phyloP scores from a whole-genome alignment of 1,140 invertebrate genomes.

The Brachionus calyciflorus region DNA sequence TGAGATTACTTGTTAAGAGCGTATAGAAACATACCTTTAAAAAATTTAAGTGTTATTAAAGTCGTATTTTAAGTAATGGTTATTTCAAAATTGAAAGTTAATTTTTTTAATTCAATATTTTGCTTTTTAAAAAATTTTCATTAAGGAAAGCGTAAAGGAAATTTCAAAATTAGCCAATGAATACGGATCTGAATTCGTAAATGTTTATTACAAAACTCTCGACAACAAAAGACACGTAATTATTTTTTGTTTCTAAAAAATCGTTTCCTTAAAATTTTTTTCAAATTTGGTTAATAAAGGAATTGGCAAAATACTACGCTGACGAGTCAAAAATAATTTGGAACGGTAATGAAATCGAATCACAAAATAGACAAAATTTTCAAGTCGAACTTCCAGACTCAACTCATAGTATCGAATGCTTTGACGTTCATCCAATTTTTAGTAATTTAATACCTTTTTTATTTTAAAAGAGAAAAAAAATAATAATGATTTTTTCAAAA shows the following conservation, averaged over 20 bases:
- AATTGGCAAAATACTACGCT: conserved; percentile 33
- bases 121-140: not conserved
- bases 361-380: conserved; percentile 36
- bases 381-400: conserved; percentile 24
- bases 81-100: no score
- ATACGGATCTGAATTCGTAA: conserved; percentile 43
- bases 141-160: conserved; percentile 36
- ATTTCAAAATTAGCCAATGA: conserved; percentile 41
- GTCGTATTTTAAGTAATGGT: no score
- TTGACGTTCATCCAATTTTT: conserved; percentile 40
- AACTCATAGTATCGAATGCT: conserved; percentile 29
- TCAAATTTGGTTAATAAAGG: not conserved
- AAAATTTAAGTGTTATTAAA: no score
- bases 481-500: not conserved
- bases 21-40: no score
- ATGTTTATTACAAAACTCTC: conserved; percentile 18
- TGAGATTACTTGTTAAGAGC: no score
- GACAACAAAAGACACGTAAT: conserved; percentile 32
- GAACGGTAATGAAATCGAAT: conserved; percentile 40
- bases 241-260: not conserved
- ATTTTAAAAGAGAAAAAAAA: not conserved
- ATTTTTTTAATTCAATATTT: not conserved
- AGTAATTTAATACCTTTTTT: not conserved
- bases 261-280: not conserved
- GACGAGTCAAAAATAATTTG: conserved; percentile 42